A percentile compares a stretch with the other conserved stretches of the same genome.
phyloP scores from a whole-genome alignment of 2,888 invertebrate genomes.

The Nasonovia ribisnigri region DNA sequence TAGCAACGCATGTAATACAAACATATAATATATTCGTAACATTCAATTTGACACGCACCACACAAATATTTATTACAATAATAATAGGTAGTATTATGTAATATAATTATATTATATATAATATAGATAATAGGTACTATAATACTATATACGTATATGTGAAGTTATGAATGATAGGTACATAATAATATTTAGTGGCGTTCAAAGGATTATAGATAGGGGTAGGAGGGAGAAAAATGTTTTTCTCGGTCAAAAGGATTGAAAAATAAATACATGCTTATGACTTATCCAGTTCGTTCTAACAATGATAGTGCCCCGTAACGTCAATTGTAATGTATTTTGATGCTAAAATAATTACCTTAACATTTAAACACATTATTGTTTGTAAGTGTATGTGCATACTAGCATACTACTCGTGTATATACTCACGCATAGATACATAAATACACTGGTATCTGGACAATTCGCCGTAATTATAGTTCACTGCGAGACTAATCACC shows the following conservation, averaged over 20 bases:
- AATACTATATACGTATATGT: not conserved
- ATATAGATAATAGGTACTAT: not conserved
- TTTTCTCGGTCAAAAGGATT: not conserved
- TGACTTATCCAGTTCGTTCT: not conserved
- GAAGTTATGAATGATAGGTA: not conserved
- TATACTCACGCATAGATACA: too few species aligned
- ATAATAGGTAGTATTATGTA: not conserved
- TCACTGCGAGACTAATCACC: too few species aligned
- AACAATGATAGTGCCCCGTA: too few species aligned
- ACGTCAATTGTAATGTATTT: too few species aligned
- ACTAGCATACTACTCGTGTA: too few species aligned
- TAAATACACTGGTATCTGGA: too few species aligned
- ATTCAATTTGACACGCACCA: not conserved
- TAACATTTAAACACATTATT: too few species aligned
- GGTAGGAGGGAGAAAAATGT: not conserved
- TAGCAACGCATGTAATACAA: not conserved
- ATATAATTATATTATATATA: not conserved
- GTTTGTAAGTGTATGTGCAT: too few species aligned
- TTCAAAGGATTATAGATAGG: not conserved
- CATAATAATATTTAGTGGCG: not conserved
- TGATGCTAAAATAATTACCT: too few species aligned
- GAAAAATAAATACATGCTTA: not conserved
- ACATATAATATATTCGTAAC: not conserved
- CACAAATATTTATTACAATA: too few species aligned
- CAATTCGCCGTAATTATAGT: too few species aligned